Conservation (phyloP, 2,797 vertebrate species). For the Pseudochromis fuscus region DNA sequence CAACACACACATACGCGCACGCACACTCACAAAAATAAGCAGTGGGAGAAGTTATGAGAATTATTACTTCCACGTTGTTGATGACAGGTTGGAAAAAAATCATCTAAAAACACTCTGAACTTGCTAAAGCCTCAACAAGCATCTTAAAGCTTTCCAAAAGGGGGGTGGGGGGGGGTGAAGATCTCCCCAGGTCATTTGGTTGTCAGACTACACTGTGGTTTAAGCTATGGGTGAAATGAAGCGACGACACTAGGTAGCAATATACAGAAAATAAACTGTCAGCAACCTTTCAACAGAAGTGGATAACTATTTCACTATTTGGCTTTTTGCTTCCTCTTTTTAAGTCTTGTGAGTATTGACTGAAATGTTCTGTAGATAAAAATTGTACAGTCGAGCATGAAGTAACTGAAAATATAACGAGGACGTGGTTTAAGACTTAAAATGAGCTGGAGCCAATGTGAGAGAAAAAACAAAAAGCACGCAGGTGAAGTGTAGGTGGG, state of each 20-base stretch:
- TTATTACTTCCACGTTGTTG: conserved; percentile 80
- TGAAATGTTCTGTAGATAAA: conserved; percentile 65
- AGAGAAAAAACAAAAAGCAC: conserved; percentile 47
- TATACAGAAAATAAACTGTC: conserved; percentile 66
- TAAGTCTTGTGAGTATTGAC: conserved; percentile 57
- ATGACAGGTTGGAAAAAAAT: conserved; percentile 68
- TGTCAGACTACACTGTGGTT: conserved; percentile 82
- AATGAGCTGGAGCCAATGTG: conserved; percentile 65
- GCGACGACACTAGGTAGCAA: conserved; percentile 72
- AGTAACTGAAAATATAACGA: conserved; percentile 34
- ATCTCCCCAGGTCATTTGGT: conserved; percentile 82
- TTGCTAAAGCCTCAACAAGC: conserved; percentile 82
- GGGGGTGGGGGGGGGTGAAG: conserved; percentile 37
- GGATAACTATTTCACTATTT: conserved; percentile 77
- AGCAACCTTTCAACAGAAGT: conserved; percentile 70
- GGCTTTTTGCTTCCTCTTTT: conserved; percentile 80
- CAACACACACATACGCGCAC: conserved; percentile 74
- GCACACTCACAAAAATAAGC: conserved; percentile 71
- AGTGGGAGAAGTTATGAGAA: conserved; percentile 77
- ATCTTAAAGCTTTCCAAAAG: conserved; percentile 83
- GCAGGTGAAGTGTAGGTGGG: conserved; percentile 23
- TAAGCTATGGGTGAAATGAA: conserved; percentile 76
- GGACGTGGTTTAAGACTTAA: conserved; percentile 75
- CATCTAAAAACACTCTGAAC: conserved; percentile 76
- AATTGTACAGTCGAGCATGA: conserved; percentile 33